Evolutionary conservation across 30 jellyfish, hydroid and myxozoan species (phyloP).

Genomic region (Haliclystus octoradiatus): DNA sequence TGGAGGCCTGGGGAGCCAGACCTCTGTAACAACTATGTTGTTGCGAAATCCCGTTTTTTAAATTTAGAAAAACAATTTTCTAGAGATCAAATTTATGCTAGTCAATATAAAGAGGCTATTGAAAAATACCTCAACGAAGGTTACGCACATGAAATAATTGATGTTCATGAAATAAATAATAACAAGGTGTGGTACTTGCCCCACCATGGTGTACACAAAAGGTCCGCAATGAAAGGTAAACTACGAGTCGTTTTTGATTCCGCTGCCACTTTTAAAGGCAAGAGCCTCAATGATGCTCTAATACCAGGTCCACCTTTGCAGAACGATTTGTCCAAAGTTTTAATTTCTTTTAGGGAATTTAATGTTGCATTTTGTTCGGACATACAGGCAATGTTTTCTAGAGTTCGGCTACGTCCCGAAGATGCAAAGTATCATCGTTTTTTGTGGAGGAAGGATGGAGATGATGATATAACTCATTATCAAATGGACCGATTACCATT

Average conservation of each 20-base stretch:
- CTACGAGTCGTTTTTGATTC: not conserved
- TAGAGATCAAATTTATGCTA: not conserved
- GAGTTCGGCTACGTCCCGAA: not conserved
- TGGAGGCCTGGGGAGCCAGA: not conserved
- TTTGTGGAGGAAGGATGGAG: not conserved
- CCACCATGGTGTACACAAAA: not conserved
- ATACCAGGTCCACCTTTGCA: not conserved
- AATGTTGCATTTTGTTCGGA: not conserved
- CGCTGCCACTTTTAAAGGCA: not conserved
- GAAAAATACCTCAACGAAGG: not conserved
- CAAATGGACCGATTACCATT: not conserved
- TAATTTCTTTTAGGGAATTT: not conserved
- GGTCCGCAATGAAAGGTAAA: not conserved
- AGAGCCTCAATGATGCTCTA: not conserved
- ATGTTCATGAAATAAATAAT: not conserved
- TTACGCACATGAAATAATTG: not conserved
- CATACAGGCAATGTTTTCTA: not conserved
- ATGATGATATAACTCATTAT: not conserved
- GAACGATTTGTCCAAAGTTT: not conserved
- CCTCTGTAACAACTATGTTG: not conserved
- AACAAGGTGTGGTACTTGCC: not conserved
- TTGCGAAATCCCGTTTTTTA: not conserved
- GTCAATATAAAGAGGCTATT: not conserved
- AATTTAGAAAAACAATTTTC: not conserved
- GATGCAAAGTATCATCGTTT: not conserved